phyloP scores from a whole-genome alignment of 2,888 invertebrate species.

The Metacarcinus magister region DNA sequence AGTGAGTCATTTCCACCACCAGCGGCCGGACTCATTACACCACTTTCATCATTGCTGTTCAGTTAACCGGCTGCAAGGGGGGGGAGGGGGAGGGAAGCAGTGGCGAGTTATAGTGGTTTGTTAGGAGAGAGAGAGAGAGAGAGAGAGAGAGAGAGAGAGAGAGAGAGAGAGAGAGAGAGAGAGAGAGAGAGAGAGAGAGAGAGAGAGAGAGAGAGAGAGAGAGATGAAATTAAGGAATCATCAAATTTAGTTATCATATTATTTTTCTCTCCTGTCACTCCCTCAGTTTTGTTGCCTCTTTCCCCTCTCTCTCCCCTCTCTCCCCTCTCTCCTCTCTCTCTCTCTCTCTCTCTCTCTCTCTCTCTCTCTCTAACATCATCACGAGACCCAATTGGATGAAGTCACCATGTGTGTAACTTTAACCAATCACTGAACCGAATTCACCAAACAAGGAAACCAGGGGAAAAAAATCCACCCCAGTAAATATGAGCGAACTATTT shows the following conservation, averaged over 20 bases:
- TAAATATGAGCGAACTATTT: not conserved
- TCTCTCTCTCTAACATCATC: not conserved
- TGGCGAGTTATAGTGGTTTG: too few relatives aligned
- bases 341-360: too few relatives aligned
- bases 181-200: constrained; percentile 17
- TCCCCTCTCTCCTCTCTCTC: not conserved
- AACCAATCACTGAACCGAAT: not conserved
- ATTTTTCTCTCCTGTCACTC: not conserved
- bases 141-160: too few relatives aligned
- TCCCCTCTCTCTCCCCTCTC: not conserved
- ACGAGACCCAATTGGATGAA: not conserved
- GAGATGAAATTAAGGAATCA: not conserved
- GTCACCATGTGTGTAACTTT: constrained; percentile 14
- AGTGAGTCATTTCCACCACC: not conserved
- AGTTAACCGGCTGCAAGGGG: not conserved
- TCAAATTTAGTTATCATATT: too few relatives aligned
- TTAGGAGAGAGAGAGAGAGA: too few relatives aligned
- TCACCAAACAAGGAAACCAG: not conserved
- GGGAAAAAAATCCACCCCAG: not conserved
- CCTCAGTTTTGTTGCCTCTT: not conserved
- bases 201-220: too few relatives aligned
- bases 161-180: not conserved
- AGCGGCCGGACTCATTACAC: not conserved
- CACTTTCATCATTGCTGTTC: not conserved
- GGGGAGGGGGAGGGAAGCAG: not conserved